These are phyloP conservation scores for Etheostoma cragini DNA, from an alignment of 2,113 vertebrate species.

Conservation along the genomic window DNA sequence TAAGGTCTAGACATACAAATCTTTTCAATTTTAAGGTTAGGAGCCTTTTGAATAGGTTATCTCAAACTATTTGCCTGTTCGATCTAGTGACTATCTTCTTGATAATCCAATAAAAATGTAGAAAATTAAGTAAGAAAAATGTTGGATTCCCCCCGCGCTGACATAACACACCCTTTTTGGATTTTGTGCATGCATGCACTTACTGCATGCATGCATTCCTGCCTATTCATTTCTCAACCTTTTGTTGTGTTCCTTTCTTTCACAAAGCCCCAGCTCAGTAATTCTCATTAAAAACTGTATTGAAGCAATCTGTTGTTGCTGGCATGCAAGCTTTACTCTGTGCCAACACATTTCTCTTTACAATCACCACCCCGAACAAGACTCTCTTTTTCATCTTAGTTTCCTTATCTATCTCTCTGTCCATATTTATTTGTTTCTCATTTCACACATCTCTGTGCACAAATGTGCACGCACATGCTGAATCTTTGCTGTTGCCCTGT, in stretches of 20 bases:
- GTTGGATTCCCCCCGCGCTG: background rate
- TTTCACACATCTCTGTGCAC: background rate
- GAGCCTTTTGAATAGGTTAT: background rate
- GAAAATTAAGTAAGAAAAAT: background rate
- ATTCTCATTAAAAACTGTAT: constrained; percentile 6
- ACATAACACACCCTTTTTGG: background rate
- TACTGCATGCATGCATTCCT: background rate
- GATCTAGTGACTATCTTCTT: background rate
- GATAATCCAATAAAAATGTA: background rate
- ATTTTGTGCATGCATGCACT: too few species aligned
- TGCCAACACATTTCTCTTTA: background rate
- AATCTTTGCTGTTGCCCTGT: constrained; percentile 5
- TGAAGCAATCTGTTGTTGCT: constrained; percentile 13
- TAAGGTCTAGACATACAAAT: background rate
- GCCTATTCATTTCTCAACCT: background rate
- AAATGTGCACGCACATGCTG: background rate
- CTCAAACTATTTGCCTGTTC: background rate
- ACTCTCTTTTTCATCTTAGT: background rate
- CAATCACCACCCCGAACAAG: background rate
- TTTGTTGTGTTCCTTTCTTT: background rate
- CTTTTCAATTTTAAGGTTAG: background rate
- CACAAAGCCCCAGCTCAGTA: background rate
- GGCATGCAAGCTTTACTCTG: constrained; percentile 1
- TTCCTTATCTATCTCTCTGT: background rate
- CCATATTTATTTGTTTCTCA: background rate